Evolutionary conservation across 2,888 invertebrate genomes (phyloP), one percentile per base, ranked within the genome.

Genomic region (Ferrisia virgata): DNA sequence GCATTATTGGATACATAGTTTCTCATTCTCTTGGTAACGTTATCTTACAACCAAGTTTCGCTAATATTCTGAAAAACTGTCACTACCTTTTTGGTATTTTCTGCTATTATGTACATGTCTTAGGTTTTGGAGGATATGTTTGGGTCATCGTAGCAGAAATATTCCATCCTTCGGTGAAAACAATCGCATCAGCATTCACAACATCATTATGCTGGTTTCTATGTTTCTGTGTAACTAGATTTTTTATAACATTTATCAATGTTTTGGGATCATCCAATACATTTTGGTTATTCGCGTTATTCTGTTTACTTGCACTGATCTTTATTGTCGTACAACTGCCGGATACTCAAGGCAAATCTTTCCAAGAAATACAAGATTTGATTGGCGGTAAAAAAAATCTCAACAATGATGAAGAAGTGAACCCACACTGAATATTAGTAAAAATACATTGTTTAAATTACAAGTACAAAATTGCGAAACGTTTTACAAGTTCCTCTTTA

Each of bases 91-190:
- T 39, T 15, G 18, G 22, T 53, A 22, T 53, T 22, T 43, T 9
- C 43, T 18, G 6, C 9, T 28, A 8, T 28, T 9, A 64, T 9
- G 22, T 9, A 18, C 18, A 40, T n/a, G 4, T 85, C 72, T 18
- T 87, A 89, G 92, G 92, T 0, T 92, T 93, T 85, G 95, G 97
- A 1, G 93, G 95, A 0, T 88, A 95, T 33, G 94, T 95, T 0
- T 95, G 95, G 95, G 93, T 94, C 0, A 92, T 95, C 36, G 92
- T 95, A 91, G 93, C 94, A 0, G 96, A 96, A 88, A 91, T 96
- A 88, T 93, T 96, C 88, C 93, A 96, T 25, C 89, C 93, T 0
- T 93, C 94, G 86, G 93, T 95, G 0, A 94, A 94, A 88, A 92
- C 94, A 0, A 89, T 92, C n/a, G 94, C 94, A 0, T 92, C 94